Conservation (phyloP, 1,140 invertebrate species). For the Globodera rostochiensis region DNA sequence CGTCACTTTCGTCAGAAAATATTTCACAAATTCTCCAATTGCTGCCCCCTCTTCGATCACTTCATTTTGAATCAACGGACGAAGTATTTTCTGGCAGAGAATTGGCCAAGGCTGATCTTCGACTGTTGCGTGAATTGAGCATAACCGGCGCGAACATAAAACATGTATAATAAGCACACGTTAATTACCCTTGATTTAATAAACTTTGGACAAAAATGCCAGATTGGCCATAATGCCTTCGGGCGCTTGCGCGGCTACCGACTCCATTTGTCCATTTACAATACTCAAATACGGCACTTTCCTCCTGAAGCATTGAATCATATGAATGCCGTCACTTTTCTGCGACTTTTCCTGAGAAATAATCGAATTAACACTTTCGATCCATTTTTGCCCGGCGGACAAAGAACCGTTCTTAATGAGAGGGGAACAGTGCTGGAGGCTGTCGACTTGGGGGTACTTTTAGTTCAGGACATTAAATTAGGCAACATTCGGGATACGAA, state of each 20-base stretch:
- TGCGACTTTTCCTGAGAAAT: slow-evolving; percentile 33
- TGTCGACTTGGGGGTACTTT: slow-evolving; percentile 38
- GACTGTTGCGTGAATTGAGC: slow-evolving; percentile 40
- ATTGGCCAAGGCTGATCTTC: slow-evolving; percentile 36
- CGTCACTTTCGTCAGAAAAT: slow-evolving; percentile 36
- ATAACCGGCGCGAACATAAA: slow-evolving; percentile 43
- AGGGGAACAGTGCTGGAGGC: slow-evolving; percentile 45
- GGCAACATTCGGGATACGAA: too few relatives aligned
- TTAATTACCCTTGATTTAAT: too few relatives aligned
- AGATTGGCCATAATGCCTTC: slow-evolving; percentile 39
- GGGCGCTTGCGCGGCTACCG: slow-evolving; percentile 35
- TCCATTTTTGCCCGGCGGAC: slow-evolving; percentile 18
- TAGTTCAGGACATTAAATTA: neutral
- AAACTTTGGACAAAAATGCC: neutral
- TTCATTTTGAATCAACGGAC: slow-evolving; percentile 43
- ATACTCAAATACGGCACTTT: slow-evolving; percentile 42
- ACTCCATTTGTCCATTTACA: slow-evolving; percentile 31
- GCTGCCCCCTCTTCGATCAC: slow-evolving; percentile 41
- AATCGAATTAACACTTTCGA: slow-evolving; percentile 40
- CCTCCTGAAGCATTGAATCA: slow-evolving; percentile 39
- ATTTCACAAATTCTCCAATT: slow-evolving; percentile 38
- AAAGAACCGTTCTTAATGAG: slow-evolving; percentile 37
- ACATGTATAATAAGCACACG: slow-evolving; percentile 8
- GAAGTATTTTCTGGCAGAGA: slow-evolving; percentile 28
- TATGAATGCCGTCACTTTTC: slow-evolving; percentile 38